Base-by-base conservation (phyloP, 2,888 invertebrate species). In the Noctua janthe region DNA sequence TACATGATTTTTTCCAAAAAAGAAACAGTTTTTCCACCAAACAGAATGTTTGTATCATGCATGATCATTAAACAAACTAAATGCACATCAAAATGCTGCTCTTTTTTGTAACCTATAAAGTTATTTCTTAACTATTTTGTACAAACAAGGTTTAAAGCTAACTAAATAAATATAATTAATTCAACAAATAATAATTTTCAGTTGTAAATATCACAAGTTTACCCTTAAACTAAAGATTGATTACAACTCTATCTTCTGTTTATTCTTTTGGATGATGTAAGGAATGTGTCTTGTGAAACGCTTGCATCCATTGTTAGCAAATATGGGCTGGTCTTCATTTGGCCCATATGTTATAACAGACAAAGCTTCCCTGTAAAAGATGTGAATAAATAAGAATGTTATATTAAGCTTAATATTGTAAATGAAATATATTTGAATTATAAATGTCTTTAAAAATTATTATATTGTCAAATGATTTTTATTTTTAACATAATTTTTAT, bases 281-380 rank as follows among this genome's bases (percentile, higher is more conserved):
- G 97, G 98, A 81, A 98, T 98, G 96, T 99, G 99, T 92, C 98
- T 98, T 82, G 98, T 98, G 64, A 99, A 97, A 89, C 98, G 97
- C 94, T 99, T 99, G 94, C 99, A 99, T 6, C 99, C 99, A 76
- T 98, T 98, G 87, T 97, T 98, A 6, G 99, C 98, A 94, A 98
- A 99, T 77, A 99, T 94, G 2, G 97, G 96, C 90, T 98, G 97
- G n/a, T 97, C 96, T 80, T 98, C 98, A 6, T 98, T 98, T 0
- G 98, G 98, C 51, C 98, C 98, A 94, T 98, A 99, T 51, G 97
- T 97, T 76, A 99, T 96, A 81, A 98, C 97, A 77, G 98, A 97
- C 85, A 98, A 94, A 17, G 98, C 98, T 90, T 98, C 97, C 67
- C 98, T 98, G 92, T 91, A 96, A 95, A 78, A 92, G 66, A 88